phyloP scores from a whole-genome alignment of 2,113 vertebrate genomes.

The Catagonus wagneri region DNA sequence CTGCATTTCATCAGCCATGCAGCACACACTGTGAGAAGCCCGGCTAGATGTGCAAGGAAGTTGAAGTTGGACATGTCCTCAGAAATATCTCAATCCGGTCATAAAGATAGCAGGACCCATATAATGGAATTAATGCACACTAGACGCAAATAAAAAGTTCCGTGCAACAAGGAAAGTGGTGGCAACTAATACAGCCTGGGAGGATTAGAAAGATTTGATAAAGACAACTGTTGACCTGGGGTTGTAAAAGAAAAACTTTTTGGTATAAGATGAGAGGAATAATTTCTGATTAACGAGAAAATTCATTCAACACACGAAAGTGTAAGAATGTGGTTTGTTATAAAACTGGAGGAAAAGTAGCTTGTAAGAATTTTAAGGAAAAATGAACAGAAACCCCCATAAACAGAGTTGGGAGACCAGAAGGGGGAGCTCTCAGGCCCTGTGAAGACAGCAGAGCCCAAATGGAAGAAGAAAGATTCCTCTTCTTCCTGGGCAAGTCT shows the following conservation, averaged over 20 bases:
- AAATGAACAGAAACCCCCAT: neutral
- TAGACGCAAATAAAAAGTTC: neutral
- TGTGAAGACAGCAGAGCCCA: neutral
- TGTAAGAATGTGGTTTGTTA: neutral
- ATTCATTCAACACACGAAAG: rapidly evolving
- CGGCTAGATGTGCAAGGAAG: rapidly evolving
- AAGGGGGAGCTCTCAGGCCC: neutral
- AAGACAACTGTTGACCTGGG: rapidly evolving
- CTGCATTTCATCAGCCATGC: neutral
- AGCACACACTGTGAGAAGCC: neutral
- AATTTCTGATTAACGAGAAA: neutral
- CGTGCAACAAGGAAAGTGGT: neutral
- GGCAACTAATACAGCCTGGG: neutral
- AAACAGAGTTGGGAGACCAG: neutral
- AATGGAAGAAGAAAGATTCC: neutral
- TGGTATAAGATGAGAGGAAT: neutral
- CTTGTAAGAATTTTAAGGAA: neutral
- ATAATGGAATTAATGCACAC: neutral
- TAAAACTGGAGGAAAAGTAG: neutral
- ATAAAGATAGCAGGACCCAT: neutral
- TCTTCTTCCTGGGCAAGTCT: neutral
- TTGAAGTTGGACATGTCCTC: neutral
- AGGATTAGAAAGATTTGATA: neutral
- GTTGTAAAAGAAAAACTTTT: neutral
- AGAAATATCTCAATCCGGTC: neutral